Percentiles rank a stretch among this genome's conserved stretches.
Evolutionary conservation across 2,797 vertebrate genomes (phyloP).

Genomic region (Gymnothorax reevesii): DNA sequence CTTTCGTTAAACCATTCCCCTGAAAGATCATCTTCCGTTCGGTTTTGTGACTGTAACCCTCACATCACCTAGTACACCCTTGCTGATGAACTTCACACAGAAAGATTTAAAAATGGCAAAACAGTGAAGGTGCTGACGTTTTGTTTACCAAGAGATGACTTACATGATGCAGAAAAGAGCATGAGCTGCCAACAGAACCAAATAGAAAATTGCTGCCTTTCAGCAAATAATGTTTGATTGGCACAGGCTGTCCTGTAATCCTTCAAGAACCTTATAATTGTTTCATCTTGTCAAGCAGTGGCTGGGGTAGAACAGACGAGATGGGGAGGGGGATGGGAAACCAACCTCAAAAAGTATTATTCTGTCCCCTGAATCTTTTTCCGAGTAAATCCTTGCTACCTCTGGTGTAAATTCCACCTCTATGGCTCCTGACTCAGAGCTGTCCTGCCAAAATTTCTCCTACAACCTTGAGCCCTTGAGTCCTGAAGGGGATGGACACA

Average conservation of each 20-base stretch:
- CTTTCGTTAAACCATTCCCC: not conserved
- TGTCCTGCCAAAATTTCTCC: no score
- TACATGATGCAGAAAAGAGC: not conserved
- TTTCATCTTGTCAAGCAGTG: conserved; percentile 24
- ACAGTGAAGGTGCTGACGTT: not conserved
- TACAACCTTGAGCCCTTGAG: no score
- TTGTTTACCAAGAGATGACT: not conserved
- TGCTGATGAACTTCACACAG: not conserved
- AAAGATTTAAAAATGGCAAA: conserved; percentile 1
- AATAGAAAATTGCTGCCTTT: conserved; percentile 3
- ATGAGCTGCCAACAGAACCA: not conserved
- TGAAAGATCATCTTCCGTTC: not conserved
- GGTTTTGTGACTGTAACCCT: not conserved
- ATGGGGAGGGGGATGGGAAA: no score
- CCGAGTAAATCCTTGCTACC: no score
- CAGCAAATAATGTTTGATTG: not conserved
- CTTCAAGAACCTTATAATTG: conserved; percentile 10
- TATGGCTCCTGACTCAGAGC: no score
- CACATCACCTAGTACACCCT: not conserved
- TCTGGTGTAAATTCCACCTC: no score
- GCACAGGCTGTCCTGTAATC: not conserved
- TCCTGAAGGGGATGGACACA: not conserved
- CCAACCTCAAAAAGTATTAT: no score
- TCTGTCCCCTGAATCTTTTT: no score
- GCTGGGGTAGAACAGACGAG: no score